A percentile compares a stretch with the other conserved stretches of the same genome.
phyloP scores from a whole-genome alignment of 2,113 vertebrate genomes.

The Aptenodytes forsteri region DNA sequence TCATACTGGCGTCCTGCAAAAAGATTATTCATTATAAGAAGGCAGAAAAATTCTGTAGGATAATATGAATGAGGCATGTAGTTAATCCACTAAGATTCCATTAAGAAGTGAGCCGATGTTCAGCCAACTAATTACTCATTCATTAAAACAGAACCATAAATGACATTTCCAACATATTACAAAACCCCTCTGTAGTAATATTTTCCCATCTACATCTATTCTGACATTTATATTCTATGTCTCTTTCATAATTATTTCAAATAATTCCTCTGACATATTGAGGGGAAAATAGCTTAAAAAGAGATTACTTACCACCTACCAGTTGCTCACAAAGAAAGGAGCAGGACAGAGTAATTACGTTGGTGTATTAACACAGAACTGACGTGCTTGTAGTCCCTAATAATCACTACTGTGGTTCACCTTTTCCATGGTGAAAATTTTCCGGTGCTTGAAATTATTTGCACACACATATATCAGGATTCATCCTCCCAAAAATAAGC shows the following conservation, averaged over 20 bases:
- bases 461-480: neutral
- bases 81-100: constrained; percentile 62
- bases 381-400: neutral
- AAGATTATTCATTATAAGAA: constrained; percentile 5
- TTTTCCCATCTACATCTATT: constrained; percentile 58
- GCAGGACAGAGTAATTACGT: neutral
- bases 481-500: neutral
- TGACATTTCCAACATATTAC: constrained; percentile 64
- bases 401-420: neutral
- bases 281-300: constrained; percentile 53
- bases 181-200: constrained; percentile 46
- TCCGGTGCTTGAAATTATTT: neutral
- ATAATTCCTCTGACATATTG: constrained; percentile 59
- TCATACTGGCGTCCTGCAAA: neutral
- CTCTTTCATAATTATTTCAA: constrained; percentile 66
- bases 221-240: constrained; percentile 69
- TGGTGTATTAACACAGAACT: neutral
- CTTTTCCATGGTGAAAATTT: neutral
- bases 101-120: constrained; percentile 44
- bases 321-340: constrained; percentile 23
- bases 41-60: constrained; percentile 5
- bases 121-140: constrained; percentile 64
- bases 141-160: constrained; percentile 68
- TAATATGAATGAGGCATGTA: constrained; percentile 44
- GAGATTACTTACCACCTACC: constrained; percentile 54